A percentile compares a stretch with the other conserved stretches of the same genome.
phyloP scores from a whole-genome alignment of 2,888 invertebrate species.

The Tenthredo notha region DNA sequence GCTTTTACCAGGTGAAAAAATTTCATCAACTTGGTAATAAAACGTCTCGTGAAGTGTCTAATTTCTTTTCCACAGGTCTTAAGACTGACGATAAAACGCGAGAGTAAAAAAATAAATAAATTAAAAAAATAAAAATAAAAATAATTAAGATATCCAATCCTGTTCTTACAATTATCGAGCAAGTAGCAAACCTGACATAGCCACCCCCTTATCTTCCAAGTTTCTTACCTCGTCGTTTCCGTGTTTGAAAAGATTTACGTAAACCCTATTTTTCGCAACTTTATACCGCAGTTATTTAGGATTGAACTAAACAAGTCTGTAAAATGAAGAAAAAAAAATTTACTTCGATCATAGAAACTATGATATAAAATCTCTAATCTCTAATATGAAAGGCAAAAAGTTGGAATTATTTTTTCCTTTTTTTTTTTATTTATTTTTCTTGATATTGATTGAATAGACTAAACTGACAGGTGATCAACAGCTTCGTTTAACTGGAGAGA shows the following conservation, averaged over 20 bases:
- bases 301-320: not conserved
- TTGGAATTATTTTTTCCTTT: not conserved
- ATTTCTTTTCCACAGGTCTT: not conserved
- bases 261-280: not conserved
- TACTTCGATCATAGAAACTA: not conserved
- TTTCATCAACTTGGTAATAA: constrained; percentile 34
- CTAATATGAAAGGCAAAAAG: not conserved
- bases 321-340: not conserved
- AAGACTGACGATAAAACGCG: not conserved
- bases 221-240: too few relatives aligned
- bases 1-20: not conserved
- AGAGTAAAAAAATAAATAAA: not conserved
- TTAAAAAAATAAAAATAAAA: too few relatives aligned
- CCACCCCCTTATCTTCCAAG: not conserved
- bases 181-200: constrained; percentile 28
- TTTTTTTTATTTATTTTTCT: not conserved
- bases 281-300: not conserved
- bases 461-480: not conserved
- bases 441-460: not conserved
- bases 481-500: not conserved
- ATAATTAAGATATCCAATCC: constrained; percentile 35
- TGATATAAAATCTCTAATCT: not conserved
- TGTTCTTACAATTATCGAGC: constrained; percentile 25
- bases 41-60: constrained; percentile 3
- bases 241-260: not conserved